These are phyloP conservation scores for Zaprionus inermis DNA, from an alignment of 1,140 invertebrate species.

Conservation along the genomic window DNA sequence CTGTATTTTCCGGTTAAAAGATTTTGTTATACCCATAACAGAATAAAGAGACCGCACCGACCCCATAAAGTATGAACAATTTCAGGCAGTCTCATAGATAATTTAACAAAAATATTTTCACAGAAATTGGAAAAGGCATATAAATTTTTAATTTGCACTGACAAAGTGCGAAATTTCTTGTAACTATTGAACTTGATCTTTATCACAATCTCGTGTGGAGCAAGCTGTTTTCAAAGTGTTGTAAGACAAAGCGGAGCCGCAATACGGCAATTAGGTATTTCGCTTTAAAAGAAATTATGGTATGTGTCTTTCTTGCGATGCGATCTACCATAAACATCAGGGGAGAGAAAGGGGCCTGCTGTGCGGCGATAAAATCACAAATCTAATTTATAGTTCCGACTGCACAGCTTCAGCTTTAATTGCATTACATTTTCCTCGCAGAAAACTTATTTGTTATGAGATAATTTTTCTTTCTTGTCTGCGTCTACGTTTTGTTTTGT, in stretches of 20 bases:
- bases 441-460: slow-evolving; percentile 50
- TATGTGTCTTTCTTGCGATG: no score
- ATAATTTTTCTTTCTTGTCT: slow-evolving; percentile 38
- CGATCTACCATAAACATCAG: not conserved
- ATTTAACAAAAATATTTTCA: no score
- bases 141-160: no score
- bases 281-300: not conserved
- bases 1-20: not conserved
- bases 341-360: not conserved
- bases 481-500: slow-evolving; percentile 32
- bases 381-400: slow-evolving; percentile 24
- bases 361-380: slow-evolving; percentile 29
- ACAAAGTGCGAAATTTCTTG: no score
- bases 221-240: not conserved
- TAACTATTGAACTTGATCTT: not conserved
- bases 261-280: not conserved
- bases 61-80: not conserved
- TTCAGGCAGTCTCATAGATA: not conserved
- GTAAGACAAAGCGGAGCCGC: not conserved
- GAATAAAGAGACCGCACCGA: not conserved
- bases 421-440: slow-evolving; percentile 45
- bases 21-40: not conserved
- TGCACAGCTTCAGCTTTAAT: slow-evolving; percentile 43
- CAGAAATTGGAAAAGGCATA: no score
- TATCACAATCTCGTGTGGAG: not conserved